A percentile compares a stretch with the other conserved stretches of the same genome.
Evolutionary conservation across 2,797 vertebrate species (phyloP).

Genomic region (Gymnodraco acuticeps): DNA sequence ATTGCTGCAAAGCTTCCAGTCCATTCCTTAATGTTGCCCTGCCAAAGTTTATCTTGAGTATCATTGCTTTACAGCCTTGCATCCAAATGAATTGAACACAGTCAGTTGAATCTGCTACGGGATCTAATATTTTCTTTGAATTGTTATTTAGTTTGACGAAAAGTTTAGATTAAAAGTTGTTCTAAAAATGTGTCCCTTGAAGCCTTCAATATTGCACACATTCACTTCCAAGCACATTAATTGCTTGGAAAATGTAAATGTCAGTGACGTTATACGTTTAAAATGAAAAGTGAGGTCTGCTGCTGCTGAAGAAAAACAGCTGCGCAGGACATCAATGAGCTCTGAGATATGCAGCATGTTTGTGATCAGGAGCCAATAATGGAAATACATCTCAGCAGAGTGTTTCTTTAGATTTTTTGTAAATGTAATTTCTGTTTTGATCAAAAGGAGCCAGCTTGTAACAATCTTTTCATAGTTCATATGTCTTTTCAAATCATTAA

Average conservation of each 20-base stretch:
- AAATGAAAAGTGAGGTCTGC: constrained; percentile 28
- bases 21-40: constrained; percentile 31
- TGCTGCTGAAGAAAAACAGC: constrained; percentile 46
- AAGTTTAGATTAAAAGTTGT: constrained; percentile 3
- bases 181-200: neutral
- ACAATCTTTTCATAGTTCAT: neutral
- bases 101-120: constrained; percentile 19
- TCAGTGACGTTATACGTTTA: constrained; percentile 22
- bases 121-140: constrained; percentile 34
- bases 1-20: constrained; percentile 4
- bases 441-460: too few species aligned
- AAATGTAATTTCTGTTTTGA: neutral
- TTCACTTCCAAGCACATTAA: constrained; percentile 7
- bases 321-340: constrained; percentile 33
- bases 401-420: constrained; percentile 1
- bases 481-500: constrained; percentile 23
- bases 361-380: constrained; percentile 13
- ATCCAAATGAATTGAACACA: constrained; percentile 44
- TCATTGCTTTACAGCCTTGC: constrained; percentile 29
- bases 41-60: constrained; percentile 21
- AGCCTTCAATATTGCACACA: constrained; percentile 3
- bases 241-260: constrained; percentile 29
- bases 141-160: constrained; percentile 12
- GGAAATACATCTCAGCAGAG: neutral
- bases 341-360: constrained; percentile 10